A percentile compares a stretch with the other conserved stretches of the same genome.
phyloP scores from a whole-genome alignment of 2,797 vertebrate genomes.

The Onychomys torridus region DNA sequence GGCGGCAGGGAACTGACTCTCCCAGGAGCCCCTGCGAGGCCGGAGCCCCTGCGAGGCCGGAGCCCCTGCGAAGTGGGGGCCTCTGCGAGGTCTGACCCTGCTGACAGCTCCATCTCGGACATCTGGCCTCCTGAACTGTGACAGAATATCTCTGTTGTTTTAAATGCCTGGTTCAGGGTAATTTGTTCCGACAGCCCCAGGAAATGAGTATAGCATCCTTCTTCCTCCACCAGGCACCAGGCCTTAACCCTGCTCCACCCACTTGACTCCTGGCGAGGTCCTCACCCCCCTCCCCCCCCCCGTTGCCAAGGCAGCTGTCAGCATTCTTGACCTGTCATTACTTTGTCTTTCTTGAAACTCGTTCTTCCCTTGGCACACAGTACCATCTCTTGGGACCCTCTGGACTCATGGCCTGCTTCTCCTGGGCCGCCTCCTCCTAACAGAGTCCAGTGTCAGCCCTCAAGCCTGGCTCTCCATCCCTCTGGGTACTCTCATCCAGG shows the following conservation, averaged over 20 bases:
- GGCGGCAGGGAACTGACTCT: not conserved
- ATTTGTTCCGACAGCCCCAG: not conserved
- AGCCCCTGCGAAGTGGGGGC: not conserved
- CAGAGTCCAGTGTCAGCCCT: not conserved
- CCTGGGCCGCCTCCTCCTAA: not conserved
- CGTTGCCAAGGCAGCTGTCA: not conserved
- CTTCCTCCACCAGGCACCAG: not conserved
- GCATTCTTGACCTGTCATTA: not conserved
- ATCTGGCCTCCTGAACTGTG: not conserved
- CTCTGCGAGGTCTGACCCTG: not conserved
- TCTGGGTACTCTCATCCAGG: not conserved
- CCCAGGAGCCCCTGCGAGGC: not conserved
- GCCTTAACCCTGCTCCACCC: not conserved
- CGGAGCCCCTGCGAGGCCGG: not conserved
- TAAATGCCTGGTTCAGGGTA: rapidly evolving
- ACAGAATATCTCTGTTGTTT: not conserved
- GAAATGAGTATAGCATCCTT: not conserved
- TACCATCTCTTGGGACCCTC: not conserved
- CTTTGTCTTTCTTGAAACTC: not conserved
- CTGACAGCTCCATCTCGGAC: not conserved
- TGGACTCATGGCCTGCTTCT: not conserved
- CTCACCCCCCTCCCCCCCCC: not conserved
- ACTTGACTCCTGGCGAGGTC: not conserved
- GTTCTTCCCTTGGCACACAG: not conserved
- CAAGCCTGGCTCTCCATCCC: not conserved